A percentile compares a stretch with the other conserved stretches of the same genome.
phyloP scores from a whole-genome alignment of 2,888 invertebrate genomes.

The Mesorhabditis sp. region DNA sequence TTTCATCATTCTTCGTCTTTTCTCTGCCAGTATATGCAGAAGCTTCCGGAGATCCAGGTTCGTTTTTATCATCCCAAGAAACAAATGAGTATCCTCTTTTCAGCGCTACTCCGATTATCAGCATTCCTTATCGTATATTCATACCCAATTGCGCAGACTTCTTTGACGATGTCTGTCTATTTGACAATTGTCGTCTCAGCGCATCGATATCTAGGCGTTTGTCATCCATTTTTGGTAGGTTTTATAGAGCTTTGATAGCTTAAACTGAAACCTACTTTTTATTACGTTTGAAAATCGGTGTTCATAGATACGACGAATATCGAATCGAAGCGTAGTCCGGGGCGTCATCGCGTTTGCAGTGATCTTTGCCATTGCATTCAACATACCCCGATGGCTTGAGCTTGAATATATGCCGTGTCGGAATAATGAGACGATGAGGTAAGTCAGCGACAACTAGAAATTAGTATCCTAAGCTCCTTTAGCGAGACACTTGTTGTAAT shows the following conservation, averaged over 20 bases:
- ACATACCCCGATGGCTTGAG: slow-evolving; percentile 47
- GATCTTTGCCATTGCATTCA: slow-evolving; percentile 39
- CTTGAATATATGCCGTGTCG: slow-evolving; percentile 32
- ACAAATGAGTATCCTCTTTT: background rate
- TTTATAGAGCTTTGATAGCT: background rate
- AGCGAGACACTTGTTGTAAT: slow-evolving; percentile 33
- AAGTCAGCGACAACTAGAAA: background rate
- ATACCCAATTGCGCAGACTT: slow-evolving; percentile 4
- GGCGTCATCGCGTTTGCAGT: slow-evolving; percentile 30
- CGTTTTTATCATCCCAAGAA: slow-evolving; percentile 4
- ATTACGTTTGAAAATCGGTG: slow-evolving; percentile 5
- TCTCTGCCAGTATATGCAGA: slow-evolving; percentile 49
- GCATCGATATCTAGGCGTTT: slow-evolving; percentile 41
- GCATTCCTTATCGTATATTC: background rate
- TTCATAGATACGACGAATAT: slow-evolving; percentile 40
- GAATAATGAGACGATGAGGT: slow-evolving; percentile 17
- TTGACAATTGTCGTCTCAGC: slow-evolving; percentile 32
- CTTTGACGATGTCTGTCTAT: background rate
- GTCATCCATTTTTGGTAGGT: slow-evolving; percentile 15
- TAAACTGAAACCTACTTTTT: background rate
- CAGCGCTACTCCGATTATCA: background rate
- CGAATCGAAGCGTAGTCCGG: slow-evolving; percentile 32
- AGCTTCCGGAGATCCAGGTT: slow-evolving; percentile 21
- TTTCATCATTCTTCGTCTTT: slow-evolving; percentile 49
- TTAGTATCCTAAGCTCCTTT: background rate